A percentile compares a stretch with the other conserved stretches of the same genome.
phyloP scores from a whole-genome alignment of 2,113 vertebrate genomes.

The Dasyprocta punctata region DNA sequence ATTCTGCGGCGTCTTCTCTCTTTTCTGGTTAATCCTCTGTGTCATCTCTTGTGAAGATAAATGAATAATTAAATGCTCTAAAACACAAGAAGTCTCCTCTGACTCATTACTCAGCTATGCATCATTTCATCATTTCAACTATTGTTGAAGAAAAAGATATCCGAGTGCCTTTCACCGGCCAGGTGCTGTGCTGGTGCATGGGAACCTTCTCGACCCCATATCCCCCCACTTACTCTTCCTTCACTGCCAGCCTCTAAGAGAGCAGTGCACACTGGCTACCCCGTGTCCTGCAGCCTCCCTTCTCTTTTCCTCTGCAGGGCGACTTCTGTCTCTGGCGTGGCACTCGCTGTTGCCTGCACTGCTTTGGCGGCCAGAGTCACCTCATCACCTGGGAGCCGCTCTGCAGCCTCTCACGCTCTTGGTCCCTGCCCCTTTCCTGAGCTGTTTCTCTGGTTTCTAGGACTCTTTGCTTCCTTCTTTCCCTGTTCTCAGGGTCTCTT shows the following conservation, averaged over 20 bases:
- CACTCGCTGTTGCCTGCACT: not conserved
- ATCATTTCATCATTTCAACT: not conserved
- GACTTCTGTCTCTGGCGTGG: not conserved
- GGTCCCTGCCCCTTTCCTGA: not conserved
- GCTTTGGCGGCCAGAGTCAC: not conserved
- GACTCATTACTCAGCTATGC: not conserved
- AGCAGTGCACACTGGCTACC: not conserved
- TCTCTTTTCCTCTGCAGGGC: not conserved
- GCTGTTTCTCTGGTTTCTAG: not conserved
- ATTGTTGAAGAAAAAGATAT: not conserved
- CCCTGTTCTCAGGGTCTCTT: not conserved
- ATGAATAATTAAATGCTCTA: not conserved
- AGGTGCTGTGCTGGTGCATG: not conserved
- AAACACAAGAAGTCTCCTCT: not conserved
- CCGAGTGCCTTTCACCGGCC: not conserved
- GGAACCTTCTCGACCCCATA: fast-evolving
- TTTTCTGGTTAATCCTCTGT: not conserved
- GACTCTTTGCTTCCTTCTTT: not conserved
- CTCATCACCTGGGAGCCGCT: not conserved
- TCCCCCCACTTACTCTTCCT: not conserved
- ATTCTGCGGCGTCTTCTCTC: not conserved
- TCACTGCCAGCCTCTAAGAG: not conserved
- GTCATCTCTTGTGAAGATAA: not conserved
- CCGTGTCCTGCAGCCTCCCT: fast-evolving
- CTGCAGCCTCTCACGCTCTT: not conserved